These are phyloP conservation scores for Microctonus hyperodae DNA, from an alignment of 2,888 invertebrate genomes.

Conservation along the genomic window DNA sequence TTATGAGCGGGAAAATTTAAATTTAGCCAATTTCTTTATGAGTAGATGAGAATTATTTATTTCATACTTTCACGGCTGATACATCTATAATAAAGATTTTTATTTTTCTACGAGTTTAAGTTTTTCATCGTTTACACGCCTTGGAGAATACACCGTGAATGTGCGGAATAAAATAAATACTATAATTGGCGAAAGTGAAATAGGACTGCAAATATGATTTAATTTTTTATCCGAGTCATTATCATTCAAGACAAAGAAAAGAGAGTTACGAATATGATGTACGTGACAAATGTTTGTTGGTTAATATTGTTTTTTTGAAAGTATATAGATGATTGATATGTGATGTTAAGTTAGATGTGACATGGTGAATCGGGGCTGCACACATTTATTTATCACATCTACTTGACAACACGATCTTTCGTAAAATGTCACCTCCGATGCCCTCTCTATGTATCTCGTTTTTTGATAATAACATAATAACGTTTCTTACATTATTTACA, in stretches of 20 bases:
- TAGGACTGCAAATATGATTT: conserved; percentile 27
- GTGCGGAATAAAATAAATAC: conserved; percentile 34
- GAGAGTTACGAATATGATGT: neutral
- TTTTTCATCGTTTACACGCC: conserved; percentile 26
- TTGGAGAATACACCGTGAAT: conserved; percentile 28
- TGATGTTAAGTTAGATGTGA: neutral
- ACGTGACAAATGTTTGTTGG: neutral
- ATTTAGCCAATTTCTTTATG: neutral
- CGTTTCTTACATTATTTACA: conserved; percentile 15
- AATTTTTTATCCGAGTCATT: conserved; percentile 8
- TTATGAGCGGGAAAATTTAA: neutral
- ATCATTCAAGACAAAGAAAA: conserved; percentile 12
- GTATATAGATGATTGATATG: neutral
- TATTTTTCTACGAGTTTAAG: conserved; percentile 35
- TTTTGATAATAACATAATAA: neutral
- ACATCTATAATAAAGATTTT: conserved; percentile 37
- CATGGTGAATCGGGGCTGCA: neutral
- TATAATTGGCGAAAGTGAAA: conserved; percentile 30
- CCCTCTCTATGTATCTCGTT: neutral
- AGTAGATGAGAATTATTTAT: conserved; percentile 21
- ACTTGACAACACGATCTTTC: neutral
- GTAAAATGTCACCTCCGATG: neutral
- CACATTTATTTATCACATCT: neutral
- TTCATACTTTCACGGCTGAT: conserved; percentile 30
- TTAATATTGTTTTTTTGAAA: neutral